Percentiles rank a stretch among this genome's conserved stretches.
These are phyloP conservation scores for Odontophorus gujanensis DNA, from an alignment of 2,113 vertebrate species.

Conservation along the genomic window DNA sequence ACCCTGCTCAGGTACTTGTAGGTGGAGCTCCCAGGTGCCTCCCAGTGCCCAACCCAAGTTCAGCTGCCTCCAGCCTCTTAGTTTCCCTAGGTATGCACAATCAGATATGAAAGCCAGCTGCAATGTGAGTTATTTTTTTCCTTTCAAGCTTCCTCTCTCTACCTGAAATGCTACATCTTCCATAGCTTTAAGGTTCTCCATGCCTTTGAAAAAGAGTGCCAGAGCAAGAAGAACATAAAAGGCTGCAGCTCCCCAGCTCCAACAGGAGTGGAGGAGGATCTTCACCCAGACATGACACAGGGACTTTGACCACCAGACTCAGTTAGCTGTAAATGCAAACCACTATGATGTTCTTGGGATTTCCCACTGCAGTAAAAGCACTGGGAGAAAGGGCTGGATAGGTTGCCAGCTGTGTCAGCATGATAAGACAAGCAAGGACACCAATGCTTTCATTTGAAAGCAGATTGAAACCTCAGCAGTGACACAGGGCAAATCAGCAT, in stretches of 20 bases:
- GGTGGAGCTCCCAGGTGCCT: background rate
- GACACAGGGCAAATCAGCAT: conserved; percentile 12
- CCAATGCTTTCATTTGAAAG: accelerated
- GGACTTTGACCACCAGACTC: background rate
- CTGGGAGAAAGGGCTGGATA: background rate
- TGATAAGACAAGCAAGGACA: conserved; percentile 40
- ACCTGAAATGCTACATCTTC: background rate
- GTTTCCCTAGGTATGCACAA: background rate
- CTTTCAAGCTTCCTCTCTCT: background rate
- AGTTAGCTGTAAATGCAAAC: background rate
- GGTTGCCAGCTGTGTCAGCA: background rate
- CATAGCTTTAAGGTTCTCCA: accelerated
- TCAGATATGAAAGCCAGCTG: background rate
- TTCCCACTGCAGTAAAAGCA: conserved; percentile 1
- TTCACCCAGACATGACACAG: background rate
- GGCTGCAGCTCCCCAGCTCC: background rate
- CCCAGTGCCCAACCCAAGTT: background rate
- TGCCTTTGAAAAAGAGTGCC: background rate
- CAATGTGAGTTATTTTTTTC: background rate
- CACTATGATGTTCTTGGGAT: background rate
- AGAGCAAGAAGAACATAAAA: background rate
- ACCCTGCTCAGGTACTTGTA: background rate
- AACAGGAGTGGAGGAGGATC: background rate
- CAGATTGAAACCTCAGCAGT: conserved; percentile 29
- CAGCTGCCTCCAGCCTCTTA: background rate